Evolutionary conservation across 2,113 vertebrate genomes (phyloP).

Genomic region (Turdus rufiventris): DNA sequence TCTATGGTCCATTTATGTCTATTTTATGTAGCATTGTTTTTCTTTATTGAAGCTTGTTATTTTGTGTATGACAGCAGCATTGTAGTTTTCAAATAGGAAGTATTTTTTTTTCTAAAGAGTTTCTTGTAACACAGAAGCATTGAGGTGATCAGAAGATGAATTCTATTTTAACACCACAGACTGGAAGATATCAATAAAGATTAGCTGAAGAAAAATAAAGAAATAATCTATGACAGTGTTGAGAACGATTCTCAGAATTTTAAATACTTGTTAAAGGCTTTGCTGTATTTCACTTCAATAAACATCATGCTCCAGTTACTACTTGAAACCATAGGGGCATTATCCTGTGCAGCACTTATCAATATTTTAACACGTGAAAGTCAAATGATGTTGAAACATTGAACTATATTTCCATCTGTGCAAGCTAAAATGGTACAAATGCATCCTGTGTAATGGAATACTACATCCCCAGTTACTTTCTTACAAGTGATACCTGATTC

Average conservation of each 20-base stretch:
- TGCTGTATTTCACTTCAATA: slow-evolving; percentile 79
- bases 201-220: slow-evolving; percentile 43
- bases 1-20: background rate
- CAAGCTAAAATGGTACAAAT: slow-evolving; percentile 81
- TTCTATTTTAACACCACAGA: slow-evolving; percentile 9
- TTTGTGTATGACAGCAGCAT: background rate
- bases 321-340: slow-evolving; percentile 75
- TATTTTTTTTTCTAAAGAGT: background rate
- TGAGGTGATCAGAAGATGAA: slow-evolving; percentile 34
- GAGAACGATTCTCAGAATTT: slow-evolving; percentile 74
- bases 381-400: slow-evolving; percentile 92
- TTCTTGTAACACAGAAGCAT: background rate
- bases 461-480: slow-evolving; percentile 79
- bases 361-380: slow-evolving; percentile 91
- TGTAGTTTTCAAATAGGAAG: background rate
- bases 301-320: slow-evolving; percentile 83
- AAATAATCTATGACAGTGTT: slow-evolving; percentile 49
- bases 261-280: slow-evolving; percentile 82
- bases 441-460: slow-evolving; percentile 81
- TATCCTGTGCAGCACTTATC: slow-evolving; percentile 79
- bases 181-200: slow-evolving; percentile 39
- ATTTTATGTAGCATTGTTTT: slow-evolving; percentile 14
- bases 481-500: slow-evolving; percentile 81
- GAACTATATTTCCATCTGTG: slow-evolving; percentile 90
- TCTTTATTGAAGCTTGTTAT: slow-evolving; percentile 14